Evolutionary conservation across 2,888 invertebrate genomes (phyloP).

Genomic region (Scelioninae gen. 2): DNA sequence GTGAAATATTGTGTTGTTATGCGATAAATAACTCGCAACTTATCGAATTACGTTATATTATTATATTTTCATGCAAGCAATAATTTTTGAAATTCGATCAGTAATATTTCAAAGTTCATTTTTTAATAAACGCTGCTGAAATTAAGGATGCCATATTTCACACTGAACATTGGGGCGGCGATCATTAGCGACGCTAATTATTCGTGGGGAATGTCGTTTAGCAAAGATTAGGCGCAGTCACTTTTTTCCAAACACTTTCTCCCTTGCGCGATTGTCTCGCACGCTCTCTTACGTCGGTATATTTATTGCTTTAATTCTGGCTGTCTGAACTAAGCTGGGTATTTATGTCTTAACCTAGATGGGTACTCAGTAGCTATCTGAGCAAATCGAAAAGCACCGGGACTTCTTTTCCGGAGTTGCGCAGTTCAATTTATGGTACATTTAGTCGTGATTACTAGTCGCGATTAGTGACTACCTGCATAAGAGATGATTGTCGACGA

Average conservation of each 20-base stretch:
- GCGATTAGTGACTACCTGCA: constrained; percentile 44
- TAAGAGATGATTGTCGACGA: constrained; percentile 5
- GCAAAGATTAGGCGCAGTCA: constrained; percentile 58
- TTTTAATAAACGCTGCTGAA: constrained; percentile 4
- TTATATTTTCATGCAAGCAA: no score
- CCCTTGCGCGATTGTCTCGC: constrained; percentile 28
- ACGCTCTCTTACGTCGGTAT: constrained; percentile 60
- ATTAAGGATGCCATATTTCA: constrained; percentile 33
- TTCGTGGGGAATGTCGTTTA: constrained; percentile 54
- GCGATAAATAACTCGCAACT: no score
- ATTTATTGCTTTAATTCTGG: constrained; percentile 68
- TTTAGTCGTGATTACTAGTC: constrained; percentile 53
- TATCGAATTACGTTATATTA: no score
- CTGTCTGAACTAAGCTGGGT: constrained; percentile 64
- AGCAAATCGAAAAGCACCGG: constrained; percentile 55
- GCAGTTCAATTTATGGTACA: constrained; percentile 52
- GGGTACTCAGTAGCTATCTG: constrained; percentile 60
- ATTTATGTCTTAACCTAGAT: constrained; percentile 68
- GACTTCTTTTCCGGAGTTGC: constrained; percentile 48
- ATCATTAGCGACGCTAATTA: constrained; percentile 64
- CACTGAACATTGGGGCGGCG: constrained; percentile 53
- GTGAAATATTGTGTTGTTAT: no score
- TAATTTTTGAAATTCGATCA: neutral
- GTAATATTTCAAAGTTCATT: neutral
- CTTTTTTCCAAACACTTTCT: constrained; percentile 48